Evolutionary conservation across 2,797 vertebrate genomes (phyloP), one percentile per base, ranked within the genome.

Genomic region (Remorina albescens): DNA sequence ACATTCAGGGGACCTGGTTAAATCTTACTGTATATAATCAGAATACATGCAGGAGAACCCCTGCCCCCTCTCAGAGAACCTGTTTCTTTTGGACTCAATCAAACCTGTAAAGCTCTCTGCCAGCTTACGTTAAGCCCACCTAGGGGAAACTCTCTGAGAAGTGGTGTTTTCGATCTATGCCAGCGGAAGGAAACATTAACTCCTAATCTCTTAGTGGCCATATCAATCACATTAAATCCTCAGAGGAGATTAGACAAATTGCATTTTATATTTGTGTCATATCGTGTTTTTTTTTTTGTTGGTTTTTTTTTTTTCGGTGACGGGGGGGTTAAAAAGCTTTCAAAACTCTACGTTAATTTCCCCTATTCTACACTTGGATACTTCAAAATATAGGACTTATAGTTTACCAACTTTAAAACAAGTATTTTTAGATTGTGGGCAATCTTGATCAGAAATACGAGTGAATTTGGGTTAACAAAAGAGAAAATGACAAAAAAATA

Each of bases 151-250:
- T 84, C 83, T 90, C 68, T 71, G 78, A 86, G 88, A 91, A 88
- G 87, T 76, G 39, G 30, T 81, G 77, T 78, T 88, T 88, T 86
- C 49, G 50, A 71, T 88, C 71, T 59, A 56, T 13, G 71, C 57
- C 50, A 60, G 51, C 61, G 67, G 74, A 86, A 76, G 71, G 64
- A 88, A 84, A 89, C 76, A 83, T 82, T 81, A 86, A 81, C 82
- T 80, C 58, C 57, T 91, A 89, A 93, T 90, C 86, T 91, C 82
- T 83, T 30, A 72, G 76, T 85, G 80, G 89, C 82, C 68, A 39
- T 90, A 91, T 91, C 88, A 89, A 78, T 85, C 78, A 81, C 69
- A 82, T 89, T 83, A 90, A 92, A 91, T 88, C 85, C 91, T 75
- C 67, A 21, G 65, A 81, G 82, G 78, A 91, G 87, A 93, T 93